These are phyloP conservation scores for Erannis defoliaria DNA, from an alignment of 2,888 invertebrate genomes.

Conservation along the genomic window DNA sequence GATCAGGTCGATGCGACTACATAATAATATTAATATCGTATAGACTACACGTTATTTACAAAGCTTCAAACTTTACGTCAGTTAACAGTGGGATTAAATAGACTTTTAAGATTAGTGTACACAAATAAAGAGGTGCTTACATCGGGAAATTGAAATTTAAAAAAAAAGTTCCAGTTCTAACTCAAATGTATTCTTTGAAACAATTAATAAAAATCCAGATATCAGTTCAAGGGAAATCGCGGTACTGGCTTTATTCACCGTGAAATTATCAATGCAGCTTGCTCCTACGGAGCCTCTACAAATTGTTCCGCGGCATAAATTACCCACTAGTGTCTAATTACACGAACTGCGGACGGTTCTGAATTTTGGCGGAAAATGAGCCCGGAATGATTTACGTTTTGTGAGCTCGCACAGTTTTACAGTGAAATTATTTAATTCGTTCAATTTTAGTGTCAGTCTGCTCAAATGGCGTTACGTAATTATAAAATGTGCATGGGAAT, in stretches of 20 bases:
- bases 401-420: constrained; percentile 35
- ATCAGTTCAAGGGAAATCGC: not conserved
- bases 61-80: too few relatives aligned
- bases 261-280: constrained; percentile 20
- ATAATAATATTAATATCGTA: too few relatives aligned
- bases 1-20: too few relatives aligned
- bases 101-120: too few relatives aligned
- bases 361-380: constrained; percentile 43
- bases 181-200: not conserved
- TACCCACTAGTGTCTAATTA: constrained; percentile 46
- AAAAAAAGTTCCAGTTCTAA: too few relatives aligned
- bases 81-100: too few relatives aligned
- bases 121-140: too few relatives aligned
- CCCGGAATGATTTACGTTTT: constrained; percentile 43
- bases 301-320: constrained; percentile 33
- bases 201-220: not conserved
- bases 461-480: not conserved
- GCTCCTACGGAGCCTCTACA: constrained; percentile 19
- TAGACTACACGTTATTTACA: too few relatives aligned
- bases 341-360: constrained; percentile 42
- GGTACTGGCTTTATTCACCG: constrained; percentile 13
- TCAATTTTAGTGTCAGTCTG: constrained; percentile 9
- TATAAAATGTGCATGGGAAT: not conserved
- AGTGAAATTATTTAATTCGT: constrained; percentile 31
- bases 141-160: too few relatives aligned